phyloP scores from a whole-genome alignment of 2,888 invertebrate species.

The Leptinotarsa juncta region DNA sequence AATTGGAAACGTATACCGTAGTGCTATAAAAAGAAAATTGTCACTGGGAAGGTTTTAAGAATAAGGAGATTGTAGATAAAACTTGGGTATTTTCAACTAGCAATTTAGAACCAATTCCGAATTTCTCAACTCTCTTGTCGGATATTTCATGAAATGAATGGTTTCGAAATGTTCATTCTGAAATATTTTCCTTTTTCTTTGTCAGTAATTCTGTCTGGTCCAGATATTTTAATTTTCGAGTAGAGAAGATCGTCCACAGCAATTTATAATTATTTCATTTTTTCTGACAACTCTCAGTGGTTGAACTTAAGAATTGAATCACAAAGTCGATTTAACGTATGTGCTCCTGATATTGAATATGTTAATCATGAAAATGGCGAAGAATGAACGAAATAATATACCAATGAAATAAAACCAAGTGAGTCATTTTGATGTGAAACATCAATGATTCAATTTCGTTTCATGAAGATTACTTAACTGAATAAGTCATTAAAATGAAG shows the following conservation, averaged over 20 bases:
- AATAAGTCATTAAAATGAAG: too few species aligned
- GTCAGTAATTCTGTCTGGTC: constrained; percentile 21
- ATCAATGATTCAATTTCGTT: too few species aligned
- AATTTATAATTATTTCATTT: neutral
- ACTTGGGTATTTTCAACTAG: constrained; percentile 33
- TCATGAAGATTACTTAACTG: too few species aligned
- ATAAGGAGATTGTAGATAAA: constrained; percentile 32
- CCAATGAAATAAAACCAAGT: too few species aligned
- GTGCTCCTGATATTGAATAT: too few species aligned
- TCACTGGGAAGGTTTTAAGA: constrained; percentile 6
- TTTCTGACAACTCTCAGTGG: neutral
- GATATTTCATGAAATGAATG: constrained; percentile 32
- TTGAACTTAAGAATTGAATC: too few species aligned
- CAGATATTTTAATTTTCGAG: neutral
- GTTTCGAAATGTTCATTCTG: constrained; percentile 24
- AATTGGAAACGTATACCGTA: constrained; percentile 17
- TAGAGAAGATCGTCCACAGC: neutral
- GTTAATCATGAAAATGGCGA: too few species aligned
- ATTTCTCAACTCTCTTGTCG: constrained; percentile 25
- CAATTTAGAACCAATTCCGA: constrained; percentile 32
- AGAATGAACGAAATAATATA: too few species aligned
- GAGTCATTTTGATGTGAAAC: too few species aligned
- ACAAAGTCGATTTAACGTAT: too few species aligned
- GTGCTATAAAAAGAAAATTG: constrained; percentile 15
- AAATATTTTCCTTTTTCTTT: constrained; percentile 26